Conservation (phyloP, 2,888 invertebrate species). For the Helleia helle region DNA sequence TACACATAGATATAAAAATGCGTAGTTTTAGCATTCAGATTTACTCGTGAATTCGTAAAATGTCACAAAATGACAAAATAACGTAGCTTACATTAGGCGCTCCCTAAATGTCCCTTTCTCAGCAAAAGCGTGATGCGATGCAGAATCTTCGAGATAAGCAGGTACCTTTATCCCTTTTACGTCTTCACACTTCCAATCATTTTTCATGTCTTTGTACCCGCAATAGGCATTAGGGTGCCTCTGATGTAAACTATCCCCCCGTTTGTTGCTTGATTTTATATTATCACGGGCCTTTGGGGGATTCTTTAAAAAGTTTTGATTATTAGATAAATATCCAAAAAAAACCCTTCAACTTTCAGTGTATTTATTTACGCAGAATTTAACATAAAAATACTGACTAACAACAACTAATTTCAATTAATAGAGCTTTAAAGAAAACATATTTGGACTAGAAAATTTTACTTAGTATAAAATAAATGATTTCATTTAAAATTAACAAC, state of each 20-base stretch:
- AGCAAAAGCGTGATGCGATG: slow-evolving; percentile 31
- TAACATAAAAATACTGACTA: no score
- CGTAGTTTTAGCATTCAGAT: no score
- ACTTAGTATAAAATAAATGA: no score
- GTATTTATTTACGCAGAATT: no score
- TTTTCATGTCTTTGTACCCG: slow-evolving; percentile 65
- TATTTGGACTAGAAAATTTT: no score
- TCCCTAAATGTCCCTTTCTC: slow-evolving; percentile 8
- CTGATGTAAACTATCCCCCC: slow-evolving; percentile 37
- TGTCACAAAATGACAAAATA: slow-evolving; percentile 6
- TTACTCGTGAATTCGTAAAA: no score
- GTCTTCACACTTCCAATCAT: slow-evolving; percentile 54
- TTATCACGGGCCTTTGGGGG: background rate
- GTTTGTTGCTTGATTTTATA: slow-evolving; percentile 26
- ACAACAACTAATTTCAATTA: no score
- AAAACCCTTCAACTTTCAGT: no score
- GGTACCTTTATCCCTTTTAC: slow-evolving; percentile 60
- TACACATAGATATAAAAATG: no score
- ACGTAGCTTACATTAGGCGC: slow-evolving; percentile 5
- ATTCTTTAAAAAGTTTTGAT: background rate
- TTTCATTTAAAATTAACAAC: no score
- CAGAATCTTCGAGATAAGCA: slow-evolving; percentile 55
- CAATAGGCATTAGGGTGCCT: slow-evolving; percentile 58
- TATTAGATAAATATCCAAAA: no score
- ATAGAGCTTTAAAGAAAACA: no score